A percentile compares a stretch with the other conserved stretches of the same genome.
Evolutionary conservation across 2,113 vertebrate species (phyloP).

Genomic region (Ceratotherium simum): DNA sequence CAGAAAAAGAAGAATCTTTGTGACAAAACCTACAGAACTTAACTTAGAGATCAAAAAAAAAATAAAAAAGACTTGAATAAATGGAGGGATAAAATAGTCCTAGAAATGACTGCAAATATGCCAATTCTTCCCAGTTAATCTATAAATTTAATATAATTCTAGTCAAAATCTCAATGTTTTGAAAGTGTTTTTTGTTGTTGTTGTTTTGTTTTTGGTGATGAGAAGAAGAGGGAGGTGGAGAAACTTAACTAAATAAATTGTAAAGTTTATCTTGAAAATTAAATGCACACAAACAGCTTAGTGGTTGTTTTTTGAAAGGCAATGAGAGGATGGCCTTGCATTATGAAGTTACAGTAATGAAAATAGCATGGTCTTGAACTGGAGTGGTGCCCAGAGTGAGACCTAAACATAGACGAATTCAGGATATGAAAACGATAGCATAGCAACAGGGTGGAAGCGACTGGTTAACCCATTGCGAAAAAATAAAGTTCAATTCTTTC

Average conservation of each 20-base stretch:
- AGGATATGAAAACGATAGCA: neutral
- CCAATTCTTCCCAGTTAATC: neutral
- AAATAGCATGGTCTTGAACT: neutral
- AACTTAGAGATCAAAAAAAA: neutral
- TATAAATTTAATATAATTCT: neutral
- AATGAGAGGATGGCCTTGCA: neutral
- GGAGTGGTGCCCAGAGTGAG: neutral
- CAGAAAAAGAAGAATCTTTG: neutral
- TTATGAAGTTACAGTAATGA: neutral
- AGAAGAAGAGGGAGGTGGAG: neutral
- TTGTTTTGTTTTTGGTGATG: neutral
- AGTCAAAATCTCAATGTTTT: neutral
- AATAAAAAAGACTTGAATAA: neutral
- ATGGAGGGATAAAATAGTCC: neutral
- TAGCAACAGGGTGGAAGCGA: neutral
- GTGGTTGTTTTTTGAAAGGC: neutral
- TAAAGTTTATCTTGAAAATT: slow-evolving; percentile 2
- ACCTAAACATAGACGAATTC: neutral
- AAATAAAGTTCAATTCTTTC: neutral
- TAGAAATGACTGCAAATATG: neutral
- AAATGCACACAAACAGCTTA: neutral
- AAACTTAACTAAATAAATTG: neutral
- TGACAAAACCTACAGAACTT: neutral
- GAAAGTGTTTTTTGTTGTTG: neutral
- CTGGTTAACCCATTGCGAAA: neutral